Evolutionary conservation across 1,140 invertebrate species (phyloP).

Genomic region (Eurosta solidaginis): DNA sequence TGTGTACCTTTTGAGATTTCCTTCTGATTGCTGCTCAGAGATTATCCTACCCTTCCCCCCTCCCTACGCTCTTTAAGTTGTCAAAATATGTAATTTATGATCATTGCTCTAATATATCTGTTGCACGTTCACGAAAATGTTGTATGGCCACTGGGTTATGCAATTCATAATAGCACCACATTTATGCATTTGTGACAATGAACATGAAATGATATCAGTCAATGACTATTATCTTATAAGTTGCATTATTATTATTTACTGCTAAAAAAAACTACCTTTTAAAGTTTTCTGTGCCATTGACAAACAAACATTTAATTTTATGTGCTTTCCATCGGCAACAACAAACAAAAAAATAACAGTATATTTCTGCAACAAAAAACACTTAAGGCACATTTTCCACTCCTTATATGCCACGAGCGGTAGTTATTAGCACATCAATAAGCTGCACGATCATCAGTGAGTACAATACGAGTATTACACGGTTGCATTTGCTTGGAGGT

Average conservation of each 20-base stretch:
- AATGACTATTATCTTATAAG: not conserved
- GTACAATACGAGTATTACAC: not conserved
- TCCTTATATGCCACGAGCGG: not conserved
- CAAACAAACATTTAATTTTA: not conserved
- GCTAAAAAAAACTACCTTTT: not conserved
- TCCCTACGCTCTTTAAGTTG: too few species aligned
- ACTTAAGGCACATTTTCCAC: not conserved
- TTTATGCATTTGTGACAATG: not conserved
- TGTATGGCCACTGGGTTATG: not conserved
- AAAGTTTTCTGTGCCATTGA: not conserved
- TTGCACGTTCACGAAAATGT: not conserved
- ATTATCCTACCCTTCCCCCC: too few species aligned
- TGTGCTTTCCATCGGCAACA: too few species aligned
- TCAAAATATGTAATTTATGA: too few species aligned
- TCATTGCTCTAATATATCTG: not conserved
- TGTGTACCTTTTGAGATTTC: too few species aligned
- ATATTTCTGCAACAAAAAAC: not conserved
- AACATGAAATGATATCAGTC: not conserved
- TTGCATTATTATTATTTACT: not conserved
- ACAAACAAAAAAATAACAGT: too few species aligned
- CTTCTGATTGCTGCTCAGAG: too few species aligned
- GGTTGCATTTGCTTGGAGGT: not conserved
- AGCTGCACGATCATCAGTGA: not conserved
- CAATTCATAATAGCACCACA: not conserved
- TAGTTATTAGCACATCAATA: not conserved